Conservation (phyloP, 2,797 vertebrate genomes). For the Poliocrania exsul region DNA sequence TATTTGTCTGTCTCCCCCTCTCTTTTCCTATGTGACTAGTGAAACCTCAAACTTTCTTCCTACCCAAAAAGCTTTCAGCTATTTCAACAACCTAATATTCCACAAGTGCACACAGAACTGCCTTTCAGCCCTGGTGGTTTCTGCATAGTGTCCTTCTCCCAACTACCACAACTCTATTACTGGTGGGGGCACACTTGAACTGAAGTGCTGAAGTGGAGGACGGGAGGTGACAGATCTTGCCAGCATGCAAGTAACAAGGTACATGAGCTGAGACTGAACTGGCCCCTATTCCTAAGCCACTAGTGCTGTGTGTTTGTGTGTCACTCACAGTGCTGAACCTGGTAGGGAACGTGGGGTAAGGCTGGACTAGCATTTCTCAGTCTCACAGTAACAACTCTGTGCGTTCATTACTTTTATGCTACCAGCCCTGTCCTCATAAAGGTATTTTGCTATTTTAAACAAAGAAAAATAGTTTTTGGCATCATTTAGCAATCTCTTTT, state of each 20-base stretch:
- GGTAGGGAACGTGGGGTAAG: accelerated
- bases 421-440: not conserved
- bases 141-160: not conserved
- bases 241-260: not conserved
- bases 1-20: not conserved
- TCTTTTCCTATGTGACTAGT: not conserved
- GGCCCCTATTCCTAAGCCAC: not conserved
- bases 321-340: not conserved
- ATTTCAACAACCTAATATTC: not conserved
- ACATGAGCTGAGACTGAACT: not conserved
- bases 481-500: not conserved
- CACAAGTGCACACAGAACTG: not conserved
- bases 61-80: not conserved
- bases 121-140: not conserved
- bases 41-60: not conserved
- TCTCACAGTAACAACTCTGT: not conserved
- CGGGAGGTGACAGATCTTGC: not conserved
- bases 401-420: not conserved
- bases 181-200: not conserved
- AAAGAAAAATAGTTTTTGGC: not conserved
- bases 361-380: not conserved
- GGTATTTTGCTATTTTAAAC: not conserved
- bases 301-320: not conserved
- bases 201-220: not conserved
- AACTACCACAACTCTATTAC: not conserved